Evolutionary conservation across 2,888 invertebrate genomes (phyloP), one percentile per base, ranked within the genome.

Genomic region (Mellilla xanthometata): DNA sequence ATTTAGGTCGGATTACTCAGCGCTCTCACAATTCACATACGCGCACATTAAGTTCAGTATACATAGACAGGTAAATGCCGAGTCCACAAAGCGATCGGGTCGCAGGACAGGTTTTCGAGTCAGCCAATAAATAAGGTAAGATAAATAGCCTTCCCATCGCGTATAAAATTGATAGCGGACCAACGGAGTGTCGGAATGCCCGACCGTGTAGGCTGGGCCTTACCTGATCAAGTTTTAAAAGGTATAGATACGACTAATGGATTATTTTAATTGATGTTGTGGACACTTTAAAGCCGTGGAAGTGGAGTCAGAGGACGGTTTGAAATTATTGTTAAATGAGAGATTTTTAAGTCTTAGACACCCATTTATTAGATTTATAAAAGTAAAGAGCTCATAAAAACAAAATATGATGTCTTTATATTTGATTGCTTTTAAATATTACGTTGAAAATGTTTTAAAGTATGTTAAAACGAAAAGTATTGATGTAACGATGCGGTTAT

Each of bases 101-200:
- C 72, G 67, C 71, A 65, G 24, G 74, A 88, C 88, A 71, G 88
- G 88, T 88, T 89, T 81, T 71, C 52, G 70, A 85, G 81, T 82
- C 80, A 78, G 76, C 67, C 72, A 86, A 88, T 89, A 89, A 89
- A 89, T 88, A 88, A 87, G 78, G 72, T 58, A 87, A 88, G 88
- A 88, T 88, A 89, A 88, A 89, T 88, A 75, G 80, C 72, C 76
- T 78, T 81, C 86, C 84, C 82, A 80, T 77, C 79, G 80, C 63
- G 82, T 85, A 85, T 86, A 81, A 85, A 82, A 82, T 87, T 87
- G 86, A 89, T 86, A 88, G 88, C 72, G 76, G 80, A 66, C 83
- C 81, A 78, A 75, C 76, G 52, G 65, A 63, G 71, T 68, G 68
- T 72, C 57, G 82, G 84, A 84, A 81, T 83, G 77, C 68, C 64